Conservation (phyloP, 2,113 vertebrate species). For the Sporophila hypoxantha region DNA sequence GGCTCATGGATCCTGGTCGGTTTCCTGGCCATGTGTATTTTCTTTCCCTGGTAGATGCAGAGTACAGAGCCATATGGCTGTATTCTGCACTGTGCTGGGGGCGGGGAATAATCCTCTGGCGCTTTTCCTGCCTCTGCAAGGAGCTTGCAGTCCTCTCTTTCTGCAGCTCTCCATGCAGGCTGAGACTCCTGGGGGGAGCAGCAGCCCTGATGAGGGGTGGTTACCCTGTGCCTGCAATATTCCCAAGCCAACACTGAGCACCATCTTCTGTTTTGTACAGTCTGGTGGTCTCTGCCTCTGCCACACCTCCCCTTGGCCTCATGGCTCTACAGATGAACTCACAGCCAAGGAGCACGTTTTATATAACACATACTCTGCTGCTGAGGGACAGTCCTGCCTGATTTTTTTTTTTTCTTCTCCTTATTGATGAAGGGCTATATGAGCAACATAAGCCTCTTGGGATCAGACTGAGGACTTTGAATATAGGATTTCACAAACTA, state of each 20-base stretch:
- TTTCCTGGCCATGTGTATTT: not conserved
- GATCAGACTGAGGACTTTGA: not conserved
- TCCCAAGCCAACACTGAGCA: not conserved
- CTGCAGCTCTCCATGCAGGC: not conserved
- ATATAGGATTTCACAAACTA: not conserved
- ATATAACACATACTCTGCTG: not conserved
- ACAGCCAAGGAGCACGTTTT: not conserved
- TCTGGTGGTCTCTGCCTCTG: not conserved
- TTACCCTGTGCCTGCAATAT: not conserved
- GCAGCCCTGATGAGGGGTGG: not conserved
- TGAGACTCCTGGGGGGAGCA: not conserved
- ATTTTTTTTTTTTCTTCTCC: not conserved
- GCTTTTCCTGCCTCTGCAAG: not conserved
- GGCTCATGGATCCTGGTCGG: not conserved
- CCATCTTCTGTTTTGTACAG: not conserved
- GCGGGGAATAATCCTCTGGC: not conserved
- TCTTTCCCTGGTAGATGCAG: not conserved
- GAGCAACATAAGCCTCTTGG: not conserved
- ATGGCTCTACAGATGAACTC: not conserved
- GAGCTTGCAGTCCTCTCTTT: not conserved
- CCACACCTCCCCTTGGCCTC: not conserved
- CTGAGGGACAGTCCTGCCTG: not conserved
- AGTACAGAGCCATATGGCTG: constrained; percentile 31
- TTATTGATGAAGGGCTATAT: not conserved
- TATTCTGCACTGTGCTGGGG: not conserved